These are phyloP conservation scores for Tapera naevia DNA, from an alignment of 2,797 vertebrate species.

Conservation along the genomic window DNA sequence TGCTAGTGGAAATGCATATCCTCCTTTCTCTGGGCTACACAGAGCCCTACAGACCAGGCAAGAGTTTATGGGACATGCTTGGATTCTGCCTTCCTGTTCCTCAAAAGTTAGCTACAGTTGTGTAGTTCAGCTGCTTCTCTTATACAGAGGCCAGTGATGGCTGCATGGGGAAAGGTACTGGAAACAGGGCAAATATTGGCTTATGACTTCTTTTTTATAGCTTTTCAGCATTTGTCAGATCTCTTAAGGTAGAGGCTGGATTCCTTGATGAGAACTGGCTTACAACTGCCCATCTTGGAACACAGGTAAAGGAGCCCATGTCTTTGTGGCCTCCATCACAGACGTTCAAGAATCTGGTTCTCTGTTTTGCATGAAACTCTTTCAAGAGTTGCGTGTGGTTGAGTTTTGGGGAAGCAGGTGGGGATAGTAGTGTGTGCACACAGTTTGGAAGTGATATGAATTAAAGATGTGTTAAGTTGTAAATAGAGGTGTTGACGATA, in stretches of 20 bases:
- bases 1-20: fast-evolving
- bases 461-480: slow-evolving; percentile 72
- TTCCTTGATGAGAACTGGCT: not conserved
- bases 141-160: not conserved
- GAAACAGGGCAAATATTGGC: not conserved
- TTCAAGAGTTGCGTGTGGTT: not conserved
- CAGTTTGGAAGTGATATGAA: slow-evolving; percentile 62
- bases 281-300: not conserved
- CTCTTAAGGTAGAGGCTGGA: not conserved
- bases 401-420: slow-evolving; percentile 5
- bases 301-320: not conserved
- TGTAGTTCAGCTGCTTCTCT: not conserved
- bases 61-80: not conserved
- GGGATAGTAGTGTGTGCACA: slow-evolving; percentile 41
- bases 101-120: not conserved
- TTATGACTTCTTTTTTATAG: not conserved
- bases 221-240: not conserved
- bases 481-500: slow-evolving; percentile 73
- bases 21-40: not conserved
- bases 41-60: not conserved
- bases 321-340: not conserved
- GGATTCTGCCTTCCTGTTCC: not conserved
- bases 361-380: not conserved
- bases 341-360: not conserved
- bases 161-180: not conserved